Evolutionary conservation across 2,113 vertebrate species (phyloP), one percentile per base, ranked within the genome.

Genomic region (Picathartes gymnocephalus): DNA sequence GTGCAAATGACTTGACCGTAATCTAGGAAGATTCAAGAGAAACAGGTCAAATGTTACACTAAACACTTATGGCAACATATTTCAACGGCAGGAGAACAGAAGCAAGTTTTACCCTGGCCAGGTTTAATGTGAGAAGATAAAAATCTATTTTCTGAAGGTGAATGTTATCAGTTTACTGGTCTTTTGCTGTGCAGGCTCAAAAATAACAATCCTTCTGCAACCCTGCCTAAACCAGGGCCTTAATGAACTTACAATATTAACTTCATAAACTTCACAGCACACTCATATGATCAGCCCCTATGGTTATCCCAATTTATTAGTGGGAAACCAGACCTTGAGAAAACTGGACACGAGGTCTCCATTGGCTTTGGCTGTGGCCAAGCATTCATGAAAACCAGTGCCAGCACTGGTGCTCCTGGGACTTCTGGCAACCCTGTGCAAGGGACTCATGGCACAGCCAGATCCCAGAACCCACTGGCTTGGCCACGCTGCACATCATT

Each of bases 21-120:
- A 94, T 84, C 76, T 86, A 69, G 74, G 82, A 90, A 94, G 72
- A 92, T 88, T 78, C 60, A n/a, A 79, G 86, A 86, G 90, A 86
- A 94, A 71, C 33, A 40, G 86, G 82, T 96, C 94, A 96, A 77
- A 93, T 90, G 85, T 88, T 90, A 71, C 37, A 54, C 69, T 92
- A 64, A 92, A 81, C 60, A 71, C 48, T 94, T 81, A 84, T 12
- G 37, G 80, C 77, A 76, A 84, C 19, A 14, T 83, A 70, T 95
- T 92, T 96, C 72, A 94, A 78, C 82, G 90, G 69, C 60, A 39
- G 85, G 80, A 93, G 37, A 37, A 61, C 10, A 81, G 69, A 77
- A 73, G n/a, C 21, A 6, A 90, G 40, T 74, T 96, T 95, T 86
- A 71, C 28, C 48, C 51, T 53, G 48, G 15, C 56, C 72, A 76